phyloP scores from a whole-genome alignment of 2,113 vertebrate genomes.

The Gallinago jamesoni region DNA sequence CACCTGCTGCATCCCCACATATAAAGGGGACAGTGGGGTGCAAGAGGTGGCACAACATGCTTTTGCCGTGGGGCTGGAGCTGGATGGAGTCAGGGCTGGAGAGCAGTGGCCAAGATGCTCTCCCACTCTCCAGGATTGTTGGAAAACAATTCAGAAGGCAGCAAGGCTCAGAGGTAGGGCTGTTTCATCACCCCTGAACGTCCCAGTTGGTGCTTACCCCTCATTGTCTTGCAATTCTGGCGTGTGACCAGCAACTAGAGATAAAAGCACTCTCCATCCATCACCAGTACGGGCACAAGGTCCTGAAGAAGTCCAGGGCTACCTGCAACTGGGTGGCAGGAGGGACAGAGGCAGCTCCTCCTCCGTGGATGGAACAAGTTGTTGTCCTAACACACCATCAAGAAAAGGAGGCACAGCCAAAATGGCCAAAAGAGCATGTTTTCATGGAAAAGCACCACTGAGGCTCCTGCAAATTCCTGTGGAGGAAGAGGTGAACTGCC shows the following conservation, averaged over 20 bases:
- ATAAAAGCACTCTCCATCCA: background rate
- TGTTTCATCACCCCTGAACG: background rate
- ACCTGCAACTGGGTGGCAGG: background rate
- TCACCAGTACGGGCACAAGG: rapidly evolving
- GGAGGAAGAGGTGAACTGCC: background rate
- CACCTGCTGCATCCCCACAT: background rate
- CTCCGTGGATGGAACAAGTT: background rate
- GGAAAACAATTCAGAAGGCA: background rate
- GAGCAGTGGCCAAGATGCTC: background rate
- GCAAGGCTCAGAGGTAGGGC: background rate
- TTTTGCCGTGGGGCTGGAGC: background rate
- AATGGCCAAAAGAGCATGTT: rapidly evolving
- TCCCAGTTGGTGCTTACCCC: background rate
- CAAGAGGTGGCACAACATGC: background rate
- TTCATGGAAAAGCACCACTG: background rate
- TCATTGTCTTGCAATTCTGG: background rate
- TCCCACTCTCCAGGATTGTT: background rate
- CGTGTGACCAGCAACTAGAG: background rate
- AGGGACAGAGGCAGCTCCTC: background rate
- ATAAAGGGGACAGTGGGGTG: rapidly evolving
- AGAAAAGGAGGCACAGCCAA: background rate
- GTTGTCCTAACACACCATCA: background rate
- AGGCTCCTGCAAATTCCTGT: background rate
- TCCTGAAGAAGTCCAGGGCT: background rate
- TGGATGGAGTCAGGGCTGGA: rapidly evolving